phyloP scores from a whole-genome alignment of 2,113 vertebrate species.

The Mungos mungo region DNA sequence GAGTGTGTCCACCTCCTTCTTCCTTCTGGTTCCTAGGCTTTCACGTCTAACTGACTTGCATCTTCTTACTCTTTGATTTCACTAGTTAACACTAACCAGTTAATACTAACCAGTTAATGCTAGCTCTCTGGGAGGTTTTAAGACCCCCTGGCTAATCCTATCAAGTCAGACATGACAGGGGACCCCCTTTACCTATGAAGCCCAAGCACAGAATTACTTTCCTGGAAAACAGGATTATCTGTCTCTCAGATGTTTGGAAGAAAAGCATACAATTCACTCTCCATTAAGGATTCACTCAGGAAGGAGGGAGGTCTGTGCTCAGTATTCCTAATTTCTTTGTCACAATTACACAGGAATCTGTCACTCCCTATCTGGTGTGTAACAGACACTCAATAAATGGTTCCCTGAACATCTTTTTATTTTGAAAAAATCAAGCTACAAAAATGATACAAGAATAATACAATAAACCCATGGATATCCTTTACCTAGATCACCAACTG shows the following conservation, averaged over 20 bases:
- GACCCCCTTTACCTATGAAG: neutral
- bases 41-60: neutral
- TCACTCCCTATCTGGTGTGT: too few species aligned
- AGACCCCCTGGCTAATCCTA: neutral
- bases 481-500: neutral
- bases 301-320: neutral
- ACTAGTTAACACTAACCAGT: neutral
- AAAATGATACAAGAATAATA: neutral
- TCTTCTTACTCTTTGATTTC: neutral
- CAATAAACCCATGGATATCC: neutral
- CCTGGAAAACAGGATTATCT: neutral
- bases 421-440: slow-evolving; percentile 27
- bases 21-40: neutral
- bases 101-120: neutral
- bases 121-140: neutral
- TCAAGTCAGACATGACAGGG: neutral
- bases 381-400: neutral
- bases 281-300: neutral
- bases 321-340: neutral
- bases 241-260: neutral
- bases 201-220: neutral
- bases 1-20: neutral
- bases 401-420: neutral
- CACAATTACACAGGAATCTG: neutral
- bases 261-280: neutral